Evolutionary conservation across 2,797 vertebrate genomes (phyloP).

Genomic region (Liasis olivaceus): DNA sequence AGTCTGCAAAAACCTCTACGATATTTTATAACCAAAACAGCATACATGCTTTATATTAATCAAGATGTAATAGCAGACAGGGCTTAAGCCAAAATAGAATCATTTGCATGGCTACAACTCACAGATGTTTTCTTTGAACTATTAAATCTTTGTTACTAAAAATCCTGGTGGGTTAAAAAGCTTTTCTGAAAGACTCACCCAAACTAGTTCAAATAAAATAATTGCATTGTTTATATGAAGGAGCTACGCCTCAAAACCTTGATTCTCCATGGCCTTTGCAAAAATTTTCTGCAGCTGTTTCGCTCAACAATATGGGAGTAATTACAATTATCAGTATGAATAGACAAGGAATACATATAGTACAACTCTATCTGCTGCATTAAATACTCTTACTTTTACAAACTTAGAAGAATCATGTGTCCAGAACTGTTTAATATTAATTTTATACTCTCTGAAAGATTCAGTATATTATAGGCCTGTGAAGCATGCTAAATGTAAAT

Average conservation of each 20-base stretch:
- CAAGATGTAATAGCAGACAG: constrained; percentile 18
- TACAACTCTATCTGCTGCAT: neutral
- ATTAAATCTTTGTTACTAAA: constrained; percentile 37
- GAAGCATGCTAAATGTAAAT: neutral
- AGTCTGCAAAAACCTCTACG: neutral
- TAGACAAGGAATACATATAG: neutral
- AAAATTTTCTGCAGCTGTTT: constrained; percentile 52
- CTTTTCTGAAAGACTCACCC: constrained; percentile 44
- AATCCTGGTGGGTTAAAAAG: constrained; percentile 47
- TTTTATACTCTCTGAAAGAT: neutral
- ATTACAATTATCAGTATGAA: constrained; percentile 39
- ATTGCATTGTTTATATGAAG: constrained; percentile 51
- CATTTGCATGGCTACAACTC: constrained; percentile 14
- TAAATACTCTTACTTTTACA: neutral
- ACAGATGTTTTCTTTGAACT: constrained; percentile 32
- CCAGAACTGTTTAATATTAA: neutral
- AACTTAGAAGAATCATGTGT: neutral
- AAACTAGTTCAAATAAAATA: constrained; percentile 52
- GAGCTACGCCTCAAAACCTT: constrained; percentile 46
- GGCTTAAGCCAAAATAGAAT: constrained; percentile 22
- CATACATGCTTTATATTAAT: constrained; percentile 29
- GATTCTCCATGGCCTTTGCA: constrained; percentile 37
- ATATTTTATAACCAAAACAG: constrained; percentile 23
- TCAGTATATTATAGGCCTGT: neutral
- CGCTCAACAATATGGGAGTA: constrained; percentile 46